Evolutionary conservation across 2,888 invertebrate species (phyloP), one percentile per base, ranked within the genome.

Genomic region (Sesia bembeciformis): DNA sequence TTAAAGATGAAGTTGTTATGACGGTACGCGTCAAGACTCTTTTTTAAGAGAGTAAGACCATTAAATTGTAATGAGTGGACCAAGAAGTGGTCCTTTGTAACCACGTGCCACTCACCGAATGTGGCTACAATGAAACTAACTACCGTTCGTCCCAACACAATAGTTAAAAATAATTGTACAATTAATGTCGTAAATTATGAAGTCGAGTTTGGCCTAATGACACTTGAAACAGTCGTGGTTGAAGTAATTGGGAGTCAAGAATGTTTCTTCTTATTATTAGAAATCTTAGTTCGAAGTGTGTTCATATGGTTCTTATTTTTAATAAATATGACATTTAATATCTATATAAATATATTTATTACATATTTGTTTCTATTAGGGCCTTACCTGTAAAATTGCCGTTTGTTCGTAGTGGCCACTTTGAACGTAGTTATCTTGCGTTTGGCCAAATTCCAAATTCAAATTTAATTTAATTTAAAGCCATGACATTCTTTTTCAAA

Each of bases 51-150:
- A 65, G 73, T 74, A 73, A 84, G 80, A 83, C 84, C 85, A 87
- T 89, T 89, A 87, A 85, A 82, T 70, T 68, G 81, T 88, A 88
- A 89, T 89, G 87, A 89, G 87, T 85, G 83, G 82, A 70, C 77
- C 74, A 79, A 81, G 78, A 78, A 85, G 85, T 80, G 81, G 76
- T 78, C 67, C 74, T 78, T 81, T 81, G 79, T 56, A 59, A 84
- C 84, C 87, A 87, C 87, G 88, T 87, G 88, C 88, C 84, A 77
- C 80, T 83, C 74, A 73, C 69, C 69, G 67, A 74, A 70, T 68
- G 69, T 63, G 66, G 54, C 60, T 62, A 80, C 76, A 82, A 84
- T 76, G 80, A 76, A 78, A 78, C 74, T 68, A 85, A 88, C 88
- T 88, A 88, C 87, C 85, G 87, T 84, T 81, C 76, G 70, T 74